phyloP scores from a whole-genome alignment of 2,797 vertebrate genomes.

The Heterohyrax brucei region DNA sequence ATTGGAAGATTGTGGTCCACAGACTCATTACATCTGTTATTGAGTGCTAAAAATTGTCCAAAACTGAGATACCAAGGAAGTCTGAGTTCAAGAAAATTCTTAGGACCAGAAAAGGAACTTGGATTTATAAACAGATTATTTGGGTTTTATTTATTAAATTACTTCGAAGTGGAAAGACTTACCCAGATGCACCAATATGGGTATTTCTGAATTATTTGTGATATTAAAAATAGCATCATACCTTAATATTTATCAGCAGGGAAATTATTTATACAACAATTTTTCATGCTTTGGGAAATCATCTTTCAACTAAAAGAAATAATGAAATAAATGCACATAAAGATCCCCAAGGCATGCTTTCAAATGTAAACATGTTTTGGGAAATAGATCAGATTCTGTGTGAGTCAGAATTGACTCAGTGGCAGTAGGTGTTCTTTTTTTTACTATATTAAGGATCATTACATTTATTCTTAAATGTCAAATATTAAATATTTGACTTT shows the following conservation, averaged over 20 bases:
- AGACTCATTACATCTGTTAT: not conserved
- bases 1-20: not conserved
- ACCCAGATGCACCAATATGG: not conserved
- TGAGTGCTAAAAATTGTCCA: not conserved
- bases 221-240: not conserved
- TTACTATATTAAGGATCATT: not conserved
- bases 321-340: not conserved
- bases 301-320: not conserved
- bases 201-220: not conserved
- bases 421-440: no score
- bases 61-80: not conserved
- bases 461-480: not conserved
- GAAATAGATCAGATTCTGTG: not conserved
- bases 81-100: not conserved
- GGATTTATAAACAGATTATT: not conserved
- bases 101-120: not conserved
- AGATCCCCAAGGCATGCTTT: not conserved
- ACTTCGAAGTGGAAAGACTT: not conserved
- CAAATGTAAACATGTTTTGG: not conserved
- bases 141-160: not conserved
- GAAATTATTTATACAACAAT: not conserved
- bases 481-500: not conserved
- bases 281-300: not conserved
- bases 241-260: not conserved
- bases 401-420: no score